Evolutionary conservation across 2,113 vertebrate species (phyloP).

Genomic region (Neotragus pygmaeus): DNA sequence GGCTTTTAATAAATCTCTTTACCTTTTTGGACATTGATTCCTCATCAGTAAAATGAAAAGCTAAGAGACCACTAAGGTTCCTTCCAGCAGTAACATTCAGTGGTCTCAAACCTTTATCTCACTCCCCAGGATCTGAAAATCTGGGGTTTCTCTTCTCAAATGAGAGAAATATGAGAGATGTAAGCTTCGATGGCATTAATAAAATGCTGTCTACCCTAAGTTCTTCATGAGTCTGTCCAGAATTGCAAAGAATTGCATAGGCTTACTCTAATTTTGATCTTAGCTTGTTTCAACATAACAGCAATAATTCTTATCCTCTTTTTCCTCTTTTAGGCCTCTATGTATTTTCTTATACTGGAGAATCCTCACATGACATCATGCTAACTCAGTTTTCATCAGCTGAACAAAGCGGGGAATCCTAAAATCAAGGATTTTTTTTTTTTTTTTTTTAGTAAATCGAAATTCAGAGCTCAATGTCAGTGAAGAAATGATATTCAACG

Average conservation of each 20-base stretch:
- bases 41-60: background rate
- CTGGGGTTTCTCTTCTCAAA: background rate
- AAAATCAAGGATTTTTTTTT: background rate
- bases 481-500: background rate
- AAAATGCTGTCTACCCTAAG: background rate
- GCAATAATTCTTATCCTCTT: background rate
- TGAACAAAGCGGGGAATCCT: background rate
- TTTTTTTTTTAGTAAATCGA: background rate
- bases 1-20: background rate
- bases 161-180: background rate
- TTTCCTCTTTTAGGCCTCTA: slow-evolving; percentile 34
- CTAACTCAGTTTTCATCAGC: slow-evolving; percentile 61
- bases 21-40: background rate
- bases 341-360: slow-evolving; percentile 2
- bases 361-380: slow-evolving; percentile 27
- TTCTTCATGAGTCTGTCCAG: background rate
- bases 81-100: background rate
- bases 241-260: background rate
- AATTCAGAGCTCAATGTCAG: slow-evolving; percentile 21
- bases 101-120: background rate
- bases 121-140: background rate
- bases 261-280: background rate
- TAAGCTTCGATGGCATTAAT: background rate
- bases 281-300: background rate
- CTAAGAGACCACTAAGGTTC: background rate